Evolutionary conservation across 1,140 invertebrate species (phyloP).

Genomic region (Mesaphorura yosii): DNA sequence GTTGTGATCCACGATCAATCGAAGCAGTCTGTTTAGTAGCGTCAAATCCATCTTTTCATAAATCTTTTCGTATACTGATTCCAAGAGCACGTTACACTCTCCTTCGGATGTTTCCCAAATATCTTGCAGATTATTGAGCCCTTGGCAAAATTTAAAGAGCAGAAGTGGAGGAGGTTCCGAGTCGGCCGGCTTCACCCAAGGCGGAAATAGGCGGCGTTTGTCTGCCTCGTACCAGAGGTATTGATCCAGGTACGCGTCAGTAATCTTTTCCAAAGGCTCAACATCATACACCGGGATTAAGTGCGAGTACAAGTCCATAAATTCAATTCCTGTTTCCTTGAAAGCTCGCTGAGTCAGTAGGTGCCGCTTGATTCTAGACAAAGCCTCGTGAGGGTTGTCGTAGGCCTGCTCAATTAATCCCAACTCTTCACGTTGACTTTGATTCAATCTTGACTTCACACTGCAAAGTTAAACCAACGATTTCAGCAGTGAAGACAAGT

Average conservation of each 20-base stretch:
- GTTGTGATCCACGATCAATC: conserved; percentile 98
- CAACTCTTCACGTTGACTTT: conserved; percentile 96
- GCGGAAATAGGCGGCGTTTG: conserved; percentile 89
- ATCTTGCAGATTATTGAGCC: conserved; percentile 92
- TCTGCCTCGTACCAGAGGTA: conserved; percentile 99
- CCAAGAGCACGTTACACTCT: conserved; percentile 96
- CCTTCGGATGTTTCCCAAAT: conserved; percentile 98
- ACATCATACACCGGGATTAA: conserved; percentile 98
- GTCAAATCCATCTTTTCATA: conserved; percentile 99
- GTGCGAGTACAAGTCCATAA: conserved; percentile 99
- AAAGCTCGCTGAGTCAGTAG: conserved; percentile 94
- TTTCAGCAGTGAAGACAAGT: not conserved
- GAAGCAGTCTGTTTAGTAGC: conserved; percentile 82
- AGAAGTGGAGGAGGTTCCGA: conserved; percentile 94
- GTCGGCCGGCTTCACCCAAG: conserved; percentile 98
- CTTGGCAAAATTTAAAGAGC: conserved; percentile 99
- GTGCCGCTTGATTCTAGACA: conserved; percentile 98
- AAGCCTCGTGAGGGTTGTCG: conserved; percentile 97
- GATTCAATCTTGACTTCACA: conserved; percentile 95
- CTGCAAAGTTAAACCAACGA: conserved; percentile 42
- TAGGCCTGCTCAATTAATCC: conserved; percentile 99
- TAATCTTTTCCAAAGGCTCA: conserved; percentile 97
- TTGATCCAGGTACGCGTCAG: conserved; percentile 99
- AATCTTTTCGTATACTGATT: conserved; percentile 94
- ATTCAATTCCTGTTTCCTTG: conserved; percentile 98